These are phyloP conservation scores for Amiota mariae DNA, from an alignment of 2,888 invertebrate species.

Conservation along the genomic window DNA sequence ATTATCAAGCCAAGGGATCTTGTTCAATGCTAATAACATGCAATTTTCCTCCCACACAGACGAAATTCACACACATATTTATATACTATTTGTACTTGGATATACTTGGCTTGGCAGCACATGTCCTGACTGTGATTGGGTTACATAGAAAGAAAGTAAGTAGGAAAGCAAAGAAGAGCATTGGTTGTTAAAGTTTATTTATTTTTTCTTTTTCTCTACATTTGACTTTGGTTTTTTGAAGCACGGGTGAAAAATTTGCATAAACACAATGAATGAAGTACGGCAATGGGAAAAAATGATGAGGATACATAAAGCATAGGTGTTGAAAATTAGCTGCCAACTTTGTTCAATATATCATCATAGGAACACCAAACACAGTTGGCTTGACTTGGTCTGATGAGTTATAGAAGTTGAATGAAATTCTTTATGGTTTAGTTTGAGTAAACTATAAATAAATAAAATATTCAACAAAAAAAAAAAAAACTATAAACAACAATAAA, in stretches of 20 bases:
- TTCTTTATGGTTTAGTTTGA: too few species aligned
- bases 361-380: too few species aligned
- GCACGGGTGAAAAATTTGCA: conserved; percentile 68
- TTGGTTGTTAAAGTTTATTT: background rate
- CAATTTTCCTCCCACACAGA: conserved; percentile 47
- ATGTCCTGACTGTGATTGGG: too few species aligned
- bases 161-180: background rate
- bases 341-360: conserved; percentile 38
- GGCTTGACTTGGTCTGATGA: too few species aligned
- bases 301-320: conserved; percentile 46
- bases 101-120: too few species aligned
- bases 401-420: too few species aligned
- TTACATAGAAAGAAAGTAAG: too few species aligned
- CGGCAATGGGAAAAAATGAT: conserved; percentile 34
- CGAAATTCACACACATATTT: conserved; percentile 47
- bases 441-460: too few species aligned
- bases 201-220: background rate
- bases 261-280: conserved; percentile 54
- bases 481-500: too few species aligned
- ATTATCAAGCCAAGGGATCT: conserved; percentile 62
- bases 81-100: too few species aligned
- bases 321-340: conserved; percentile 64
- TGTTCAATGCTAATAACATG: conserved; percentile 67
- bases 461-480: too few species aligned
- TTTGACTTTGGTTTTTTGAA: conserved; percentile 38